Conservation (phyloP, 1,140 invertebrate species). For the Leptinotarsa texana region DNA sequence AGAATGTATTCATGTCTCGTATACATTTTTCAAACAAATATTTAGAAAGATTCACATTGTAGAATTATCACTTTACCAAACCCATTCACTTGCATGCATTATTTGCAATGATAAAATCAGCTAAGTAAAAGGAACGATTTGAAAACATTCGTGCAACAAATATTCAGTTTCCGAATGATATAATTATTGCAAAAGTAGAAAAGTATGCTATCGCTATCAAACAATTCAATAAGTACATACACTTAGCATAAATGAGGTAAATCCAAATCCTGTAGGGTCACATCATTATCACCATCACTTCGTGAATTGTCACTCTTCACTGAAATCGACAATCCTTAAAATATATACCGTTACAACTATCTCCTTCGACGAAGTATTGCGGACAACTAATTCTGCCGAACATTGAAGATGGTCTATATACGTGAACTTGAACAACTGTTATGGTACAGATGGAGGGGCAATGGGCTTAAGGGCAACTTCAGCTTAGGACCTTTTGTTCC, state of each 20-base stretch:
- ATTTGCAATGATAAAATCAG: too few species aligned
- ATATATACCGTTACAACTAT: not conserved
- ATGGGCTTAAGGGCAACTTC: constrained; percentile 25
- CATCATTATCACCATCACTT: not conserved
- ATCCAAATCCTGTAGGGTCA: not conserved
- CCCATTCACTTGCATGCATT: too few species aligned
- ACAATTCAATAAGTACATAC: not conserved
- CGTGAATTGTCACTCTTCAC: constrained; percentile 1
- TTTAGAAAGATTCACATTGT: too few species aligned
- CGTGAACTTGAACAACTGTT: constrained; percentile 28
- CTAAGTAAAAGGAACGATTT: too few species aligned
- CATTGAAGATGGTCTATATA: constrained; percentile 27
- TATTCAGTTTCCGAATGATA: too few species aligned
- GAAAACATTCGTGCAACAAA: too few species aligned
- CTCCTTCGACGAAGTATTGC: constrained; percentile 1
- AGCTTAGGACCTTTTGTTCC: constrained; percentile 27
- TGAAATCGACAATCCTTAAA: not conserved
- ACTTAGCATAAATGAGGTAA: not conserved
- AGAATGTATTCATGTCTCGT: too few species aligned
- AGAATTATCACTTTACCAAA: too few species aligned
- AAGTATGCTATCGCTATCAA: too few species aligned
- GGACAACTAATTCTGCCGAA: constrained; percentile 17
- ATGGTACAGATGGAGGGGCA: constrained; percentile 25
- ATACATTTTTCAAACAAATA: too few species aligned
- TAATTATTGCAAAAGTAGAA: too few species aligned